Evolutionary conservation across 2,888 invertebrate genomes (phyloP), one percentile per base, ranked within the genome.

Genomic region (Aspidiotus rigidus): DNA sequence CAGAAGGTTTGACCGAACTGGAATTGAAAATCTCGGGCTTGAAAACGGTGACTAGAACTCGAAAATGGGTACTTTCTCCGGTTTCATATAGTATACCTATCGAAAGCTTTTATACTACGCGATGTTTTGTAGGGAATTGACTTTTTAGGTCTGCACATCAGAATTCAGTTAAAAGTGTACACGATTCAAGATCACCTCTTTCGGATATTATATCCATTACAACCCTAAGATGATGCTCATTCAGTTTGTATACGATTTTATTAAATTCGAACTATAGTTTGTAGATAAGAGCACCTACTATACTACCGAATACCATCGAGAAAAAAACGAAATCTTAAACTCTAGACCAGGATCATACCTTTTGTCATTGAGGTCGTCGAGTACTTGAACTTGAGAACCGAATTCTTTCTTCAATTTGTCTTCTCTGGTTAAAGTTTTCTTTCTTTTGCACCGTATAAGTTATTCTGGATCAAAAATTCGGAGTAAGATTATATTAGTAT

Each of bases 251-350:
- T 11, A 11, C 11, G 9, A 8, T 8, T 11, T 10, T 44, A 10
- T 11, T 44, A n/a, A 53, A 53, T 53, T 28, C 11, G 13, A n/a
- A n/a, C n/a, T n/a, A 63, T 13, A 60, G 40, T 9, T 28, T 60
- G 13, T 11, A 40, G 49, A 10, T 11, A 11, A 44, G 8, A 11
- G 11, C 49, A 44, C 49, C 77, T 74, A 86, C 90, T n/a, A n/a
- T 86, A 85, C 96, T 96, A 98, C 42, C 88, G 85, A 39, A 82
- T 80, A n/a, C 95, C 95, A 80, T 97, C 94, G 76, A 84, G 79
- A 93, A 98, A 41, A 97, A 84, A 64, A 99, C 83, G 80, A 95
- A 93, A 79, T 99, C 99, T 77, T 89, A 94, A 7, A 90, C n/a
- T n/a, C 86, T 2, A 93, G 93, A 16, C 96, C 97, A 10, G 86